Conservation (phyloP, 2,888 invertebrate species). For the Nasonia oneida region DNA sequence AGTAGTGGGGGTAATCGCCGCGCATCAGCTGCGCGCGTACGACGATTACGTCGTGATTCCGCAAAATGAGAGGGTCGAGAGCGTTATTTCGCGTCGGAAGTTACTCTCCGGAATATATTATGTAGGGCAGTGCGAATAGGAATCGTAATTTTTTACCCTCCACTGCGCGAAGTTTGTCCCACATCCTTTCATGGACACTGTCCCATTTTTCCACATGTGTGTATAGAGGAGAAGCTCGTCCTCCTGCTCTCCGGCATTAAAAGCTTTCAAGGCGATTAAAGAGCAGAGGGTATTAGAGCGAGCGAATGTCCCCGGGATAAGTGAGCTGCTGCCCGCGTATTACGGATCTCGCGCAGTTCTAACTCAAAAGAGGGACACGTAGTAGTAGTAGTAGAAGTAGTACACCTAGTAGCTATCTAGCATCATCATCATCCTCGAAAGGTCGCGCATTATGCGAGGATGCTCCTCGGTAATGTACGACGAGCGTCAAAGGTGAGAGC, state of each 20-base stretch:
- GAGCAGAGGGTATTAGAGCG: conserved; percentile 24
- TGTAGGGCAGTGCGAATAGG: not conserved
- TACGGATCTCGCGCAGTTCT: not conserved
- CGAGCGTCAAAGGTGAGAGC: conserved; percentile 48
- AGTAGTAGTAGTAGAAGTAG: not conserved
- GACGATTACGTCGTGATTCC: not conserved
- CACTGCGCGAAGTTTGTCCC: not conserved
- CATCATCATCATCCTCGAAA: conserved; percentile 29
- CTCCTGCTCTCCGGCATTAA: conserved; percentile 52
- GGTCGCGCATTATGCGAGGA: conserved; percentile 34
- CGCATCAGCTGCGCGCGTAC: conserved; percentile 56
- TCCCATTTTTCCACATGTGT: conserved; percentile 18
- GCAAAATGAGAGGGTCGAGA: not conserved
- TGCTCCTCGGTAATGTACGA: conserved; percentile 45
- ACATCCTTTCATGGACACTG: conserved; percentile 7
- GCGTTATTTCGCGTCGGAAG: not conserved
- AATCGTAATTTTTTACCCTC: not conserved
- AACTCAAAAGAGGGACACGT: no score
- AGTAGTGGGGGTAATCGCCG: conserved; percentile 70
- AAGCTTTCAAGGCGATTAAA: conserved; percentile 60
- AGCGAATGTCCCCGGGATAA: conserved; percentile 16
- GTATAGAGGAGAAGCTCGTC: conserved; percentile 32
- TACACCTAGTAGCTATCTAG: not conserved
- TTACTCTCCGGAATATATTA: not conserved
- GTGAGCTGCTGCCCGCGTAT: not conserved